Evolutionary conservation across 2,797 vertebrate genomes (phyloP).

Genomic region (Coilia nasus): DNA sequence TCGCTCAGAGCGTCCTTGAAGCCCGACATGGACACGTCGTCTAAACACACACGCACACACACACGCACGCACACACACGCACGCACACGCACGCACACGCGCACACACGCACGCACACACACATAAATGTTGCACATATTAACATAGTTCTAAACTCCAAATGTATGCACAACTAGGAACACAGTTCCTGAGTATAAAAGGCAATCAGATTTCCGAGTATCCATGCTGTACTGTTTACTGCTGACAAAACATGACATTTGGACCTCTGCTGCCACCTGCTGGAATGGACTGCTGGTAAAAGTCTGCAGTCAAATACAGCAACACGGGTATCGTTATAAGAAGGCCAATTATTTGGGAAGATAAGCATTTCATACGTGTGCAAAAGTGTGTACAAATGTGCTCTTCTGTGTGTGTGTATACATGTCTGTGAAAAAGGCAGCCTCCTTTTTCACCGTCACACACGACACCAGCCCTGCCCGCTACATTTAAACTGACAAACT

Average conservation of each 20-base stretch:
- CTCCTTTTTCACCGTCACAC: no score
- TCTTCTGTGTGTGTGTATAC: not conserved
- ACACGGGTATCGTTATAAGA: not conserved
- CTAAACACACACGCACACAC: slow-evolving; percentile 49
- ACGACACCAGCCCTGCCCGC: no score
- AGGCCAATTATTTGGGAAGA: not conserved
- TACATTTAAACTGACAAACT: no score
- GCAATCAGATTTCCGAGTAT: not conserved
- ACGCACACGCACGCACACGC: not conserved
- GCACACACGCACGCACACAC: slow-evolving; percentile 21
- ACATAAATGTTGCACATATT: not conserved
- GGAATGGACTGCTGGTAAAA: slow-evolving; percentile 34
- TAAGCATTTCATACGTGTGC: not conserved
- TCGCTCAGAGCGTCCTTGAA: slow-evolving; percentile 78
- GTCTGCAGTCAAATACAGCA: not conserved
- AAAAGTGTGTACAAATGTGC: not conserved
- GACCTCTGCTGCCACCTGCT: slow-evolving; percentile 64
- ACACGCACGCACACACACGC: not conserved
- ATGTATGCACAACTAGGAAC: no score
- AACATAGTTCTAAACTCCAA: no score
- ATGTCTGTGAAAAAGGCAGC: no score
- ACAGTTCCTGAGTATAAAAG: not conserved
- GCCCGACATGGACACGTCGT: slow-evolving; percentile 83
- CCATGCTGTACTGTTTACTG: not conserved
- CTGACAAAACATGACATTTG: not conserved